A percentile compares a stretch with the other conserved stretches of the same genome.
Evolutionary conservation across 2,113 vertebrate species (phyloP).

Genomic region (Zingel zingel): DNA sequence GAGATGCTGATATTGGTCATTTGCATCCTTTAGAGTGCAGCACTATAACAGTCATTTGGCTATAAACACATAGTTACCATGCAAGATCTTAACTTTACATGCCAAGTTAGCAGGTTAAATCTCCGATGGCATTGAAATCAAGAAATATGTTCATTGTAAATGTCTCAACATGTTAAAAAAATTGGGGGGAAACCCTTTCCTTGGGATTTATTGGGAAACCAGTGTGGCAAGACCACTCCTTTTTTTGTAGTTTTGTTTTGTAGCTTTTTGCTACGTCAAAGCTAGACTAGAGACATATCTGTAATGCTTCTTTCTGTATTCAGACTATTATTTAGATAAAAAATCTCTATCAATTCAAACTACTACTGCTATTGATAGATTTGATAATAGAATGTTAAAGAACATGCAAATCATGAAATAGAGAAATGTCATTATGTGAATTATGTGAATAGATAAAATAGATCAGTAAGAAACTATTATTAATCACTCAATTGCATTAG

Average conservation of each 20-base stretch:
- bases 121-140: background rate
- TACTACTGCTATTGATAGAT: background rate
- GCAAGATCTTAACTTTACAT: background rate
- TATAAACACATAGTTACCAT: background rate
- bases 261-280: no score
- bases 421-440: background rate
- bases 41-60: background rate
- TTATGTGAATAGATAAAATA: background rate
- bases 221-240: background rate
- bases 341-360: background rate
- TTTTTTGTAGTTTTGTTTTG: background rate
- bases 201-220: background rate
- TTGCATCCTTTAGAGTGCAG: background rate
- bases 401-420: background rate
- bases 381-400: background rate
- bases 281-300: background rate
- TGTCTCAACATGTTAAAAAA: background rate
- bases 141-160: background rate
- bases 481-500: background rate
- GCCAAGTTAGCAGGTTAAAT: background rate
- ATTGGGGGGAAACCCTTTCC: background rate
- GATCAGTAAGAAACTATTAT: background rate
- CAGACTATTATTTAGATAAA: background rate
- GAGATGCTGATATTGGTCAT: no score
- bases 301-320: background rate